These are phyloP conservation scores for Lasioglossum marginatum DNA, from an alignment of 2,888 invertebrate genomes.

Conservation along the genomic window DNA sequence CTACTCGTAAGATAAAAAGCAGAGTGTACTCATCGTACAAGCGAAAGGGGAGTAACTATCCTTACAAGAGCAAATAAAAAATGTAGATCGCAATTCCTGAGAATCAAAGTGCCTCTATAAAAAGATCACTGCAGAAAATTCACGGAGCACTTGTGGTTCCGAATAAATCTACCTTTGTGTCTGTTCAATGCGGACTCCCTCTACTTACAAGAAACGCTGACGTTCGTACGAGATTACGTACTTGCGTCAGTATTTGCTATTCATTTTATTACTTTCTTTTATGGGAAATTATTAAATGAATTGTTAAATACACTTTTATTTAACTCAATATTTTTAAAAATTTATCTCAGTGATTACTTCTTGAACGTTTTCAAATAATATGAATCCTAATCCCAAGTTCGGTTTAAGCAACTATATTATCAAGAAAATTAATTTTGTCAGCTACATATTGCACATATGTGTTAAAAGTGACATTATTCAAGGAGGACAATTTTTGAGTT, in stretches of 20 bases:
- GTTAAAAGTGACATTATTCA: no score
- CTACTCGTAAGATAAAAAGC: background rate
- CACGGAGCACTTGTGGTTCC: background rate
- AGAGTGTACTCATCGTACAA: slow-evolving; percentile 15
- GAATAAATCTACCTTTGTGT: background rate
- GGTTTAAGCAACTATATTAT: background rate
- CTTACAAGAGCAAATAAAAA: background rate
- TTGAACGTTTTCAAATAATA: background rate
- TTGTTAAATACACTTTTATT: background rate
- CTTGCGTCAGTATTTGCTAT: background rate
- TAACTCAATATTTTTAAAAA: background rate
- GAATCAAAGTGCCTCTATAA: background rate
- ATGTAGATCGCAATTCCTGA: background rate
- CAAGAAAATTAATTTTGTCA: background rate
- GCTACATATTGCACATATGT: no score
- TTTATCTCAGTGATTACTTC: background rate
- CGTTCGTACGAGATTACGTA: background rate
- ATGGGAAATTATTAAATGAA: background rate
- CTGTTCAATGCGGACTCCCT: background rate
- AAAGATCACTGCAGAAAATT: background rate
- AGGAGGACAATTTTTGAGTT: no score
- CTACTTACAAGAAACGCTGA: slow-evolving; percentile 5
- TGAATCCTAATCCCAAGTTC: background rate
- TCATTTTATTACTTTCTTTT: background rate
- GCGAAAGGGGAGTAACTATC: background rate